Evolutionary conservation across 2,888 invertebrate genomes (phyloP), one percentile per base, ranked within the genome.

Genomic region (Anodontia alba): DNA sequence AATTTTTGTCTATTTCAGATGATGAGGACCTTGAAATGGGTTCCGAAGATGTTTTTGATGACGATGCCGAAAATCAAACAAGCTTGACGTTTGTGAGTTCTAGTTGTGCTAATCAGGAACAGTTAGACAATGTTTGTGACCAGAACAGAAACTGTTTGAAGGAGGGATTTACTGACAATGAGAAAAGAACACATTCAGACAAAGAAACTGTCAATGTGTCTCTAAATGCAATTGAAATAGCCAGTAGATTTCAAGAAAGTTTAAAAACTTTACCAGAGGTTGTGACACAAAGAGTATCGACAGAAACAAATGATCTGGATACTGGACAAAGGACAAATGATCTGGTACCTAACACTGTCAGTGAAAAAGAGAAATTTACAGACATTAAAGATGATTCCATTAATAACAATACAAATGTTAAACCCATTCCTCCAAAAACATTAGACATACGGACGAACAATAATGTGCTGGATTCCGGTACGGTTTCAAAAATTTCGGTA

Each of bases 11-110:
- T 38, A 20, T 75, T 75, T 51, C 73, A 84, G 84, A 77, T 62
- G 78, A 78, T 20, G 82, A 78, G 29, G 80, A 80, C 29, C 43
- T 82, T 0, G 82, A 80, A n/a, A 38, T 71, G 17, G 78, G 70
- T 1, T 70, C 67, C 26, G 85, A 85, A 67, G 85, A 85, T 26
- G 85, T 85, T 68, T 85, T 85, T 72, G 85, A 80, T 38, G 49
- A 74, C 31, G 78, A 78, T 29, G 46, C 70, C n/a, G 71, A 73
- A 12, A 66, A 57, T 20, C 69, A 74, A 49, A 62, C 38, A 36
- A 71, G 57, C 57, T 38, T 80, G 20, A 76, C 77, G 26, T 84
- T 82, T 67, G 78, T 77, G 0, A 80, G 79, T 49, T 68, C 81
- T 17, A 72, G 70, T 3, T 78, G 57, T 51, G 33, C 74, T 75